phyloP scores from a whole-genome alignment of 2,797 vertebrate species.

The Fringilla coelebs region DNA sequence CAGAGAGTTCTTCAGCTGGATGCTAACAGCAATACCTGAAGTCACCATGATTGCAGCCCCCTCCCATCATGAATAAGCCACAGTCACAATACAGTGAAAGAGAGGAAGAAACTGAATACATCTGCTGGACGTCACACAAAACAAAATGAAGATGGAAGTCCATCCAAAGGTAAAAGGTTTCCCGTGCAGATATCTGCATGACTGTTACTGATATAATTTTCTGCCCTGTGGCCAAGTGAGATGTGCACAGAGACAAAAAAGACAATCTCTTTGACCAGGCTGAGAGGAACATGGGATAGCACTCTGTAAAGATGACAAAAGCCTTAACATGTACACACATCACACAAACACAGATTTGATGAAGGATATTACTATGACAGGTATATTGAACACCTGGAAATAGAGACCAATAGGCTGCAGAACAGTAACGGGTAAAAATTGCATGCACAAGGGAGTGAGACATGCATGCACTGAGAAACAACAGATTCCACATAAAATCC shows the following conservation, averaged over 20 bases:
- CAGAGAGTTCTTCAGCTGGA: neutral
- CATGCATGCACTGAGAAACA: neutral
- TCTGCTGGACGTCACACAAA: neutral
- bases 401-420: neutral
- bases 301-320: neutral
- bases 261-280: neutral
- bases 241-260: neutral
- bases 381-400: neutral
- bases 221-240: neutral
- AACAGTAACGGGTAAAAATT: neutral
- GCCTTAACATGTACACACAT: neutral
- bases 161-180: neutral
- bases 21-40: rapidly evolving
- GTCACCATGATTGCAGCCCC: neutral
- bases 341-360: neutral
- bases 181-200: neutral
- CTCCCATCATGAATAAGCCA: neutral
- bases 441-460: neutral
- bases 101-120: neutral
- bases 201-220: neutral
- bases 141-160: neutral
- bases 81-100: neutral
- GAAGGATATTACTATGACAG: neutral
- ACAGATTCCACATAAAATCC: neutral
- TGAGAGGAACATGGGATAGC: neutral